phyloP scores from a whole-genome alignment of 2,113 vertebrate genomes.

The Condylura cristata region DNA sequence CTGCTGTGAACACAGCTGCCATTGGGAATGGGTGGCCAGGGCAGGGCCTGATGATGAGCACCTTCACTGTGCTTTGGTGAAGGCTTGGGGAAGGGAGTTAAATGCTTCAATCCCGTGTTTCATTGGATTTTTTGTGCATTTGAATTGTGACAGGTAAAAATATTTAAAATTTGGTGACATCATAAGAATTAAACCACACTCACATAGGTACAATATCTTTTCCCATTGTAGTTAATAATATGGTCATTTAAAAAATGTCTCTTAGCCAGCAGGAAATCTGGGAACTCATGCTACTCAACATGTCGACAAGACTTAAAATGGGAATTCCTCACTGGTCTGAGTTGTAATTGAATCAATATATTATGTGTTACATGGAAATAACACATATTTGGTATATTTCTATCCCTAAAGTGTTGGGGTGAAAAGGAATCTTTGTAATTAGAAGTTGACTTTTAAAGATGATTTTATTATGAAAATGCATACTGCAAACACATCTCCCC shows the following conservation, averaged over 20 bases:
- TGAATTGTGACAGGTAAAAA: background rate
- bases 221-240: background rate
- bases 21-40: background rate
- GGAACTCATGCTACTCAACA: no score
- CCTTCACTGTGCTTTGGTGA: background rate
- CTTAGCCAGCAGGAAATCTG: background rate
- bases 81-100: background rate
- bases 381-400: background rate
- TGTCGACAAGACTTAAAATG: background rate
- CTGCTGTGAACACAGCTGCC: background rate
- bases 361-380: background rate
- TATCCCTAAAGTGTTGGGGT: background rate
- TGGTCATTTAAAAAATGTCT: background rate
- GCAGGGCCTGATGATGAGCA: accelerated
- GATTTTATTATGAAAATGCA: background rate
- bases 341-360: background rate
- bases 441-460: background rate
- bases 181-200: background rate
- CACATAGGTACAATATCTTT: background rate
- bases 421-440: background rate
- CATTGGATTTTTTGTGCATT: background rate
- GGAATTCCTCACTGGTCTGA: background rate
- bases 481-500: background rate
- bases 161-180: background rate
- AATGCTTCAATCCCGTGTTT: background rate